Base-by-base conservation (phyloP, 2,113 vertebrate genomes). In the Empidonax traillii region DNA sequence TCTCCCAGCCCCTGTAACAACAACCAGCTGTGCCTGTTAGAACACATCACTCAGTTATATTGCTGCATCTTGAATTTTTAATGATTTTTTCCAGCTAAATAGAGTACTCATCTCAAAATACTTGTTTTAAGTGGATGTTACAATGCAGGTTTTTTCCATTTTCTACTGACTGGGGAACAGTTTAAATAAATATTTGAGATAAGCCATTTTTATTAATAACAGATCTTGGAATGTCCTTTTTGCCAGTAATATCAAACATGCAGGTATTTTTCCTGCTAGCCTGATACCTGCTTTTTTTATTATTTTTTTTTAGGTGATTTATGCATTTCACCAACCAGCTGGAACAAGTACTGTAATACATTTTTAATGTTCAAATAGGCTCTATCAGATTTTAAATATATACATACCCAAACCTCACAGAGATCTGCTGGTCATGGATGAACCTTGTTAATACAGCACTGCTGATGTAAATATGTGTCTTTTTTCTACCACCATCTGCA, bases 71-170 rank as follows among this genome's bases (percentile, higher is more conserved):
- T 94, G 46, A 92, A 84, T 85, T 82, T 92, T 80, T 95, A 95
- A 97, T 86, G 27, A 73, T 56, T 90, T 96, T 97, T 96, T 91
- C 94, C 94, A 53, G 47, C 71, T 76, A 85, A 81, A 65, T 66
- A 71, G 66, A 89, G 86, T 84, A 39, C 80, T 77, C 1, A 9
- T 61, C 67, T 82, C 69, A 96, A 87, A 88, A 92, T 84, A 85
- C 15, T 95, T 93, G 41, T 53, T 93, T 55, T 89, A 93, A 93
- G 85, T 69, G 33, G 81, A 88, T 62, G 33, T 75, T 89, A 30
- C 51, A 65, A 67, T 76, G 37, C 21, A 14, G 6, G 10, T 2
- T 43, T 90, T 89, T 95, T 62, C 81, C 84, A 67, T 93, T 94
- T 92, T 86, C 37, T 80, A 2, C 24, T 88, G 73, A 67, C 8